phyloP scores from a whole-genome alignment of 2,113 vertebrate species.

The Silurus glanis region DNA sequence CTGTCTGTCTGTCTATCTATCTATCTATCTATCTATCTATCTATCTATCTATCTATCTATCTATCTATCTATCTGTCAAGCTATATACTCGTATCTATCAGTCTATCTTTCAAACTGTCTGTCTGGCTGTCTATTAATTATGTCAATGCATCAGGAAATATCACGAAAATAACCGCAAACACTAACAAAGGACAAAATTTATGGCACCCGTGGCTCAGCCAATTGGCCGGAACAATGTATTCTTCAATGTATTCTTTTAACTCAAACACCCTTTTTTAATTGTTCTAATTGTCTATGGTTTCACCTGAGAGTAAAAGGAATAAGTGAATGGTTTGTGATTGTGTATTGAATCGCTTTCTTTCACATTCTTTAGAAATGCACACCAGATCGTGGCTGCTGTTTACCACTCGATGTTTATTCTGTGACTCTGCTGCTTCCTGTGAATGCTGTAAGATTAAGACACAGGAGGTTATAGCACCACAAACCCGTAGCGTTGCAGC shows the following conservation, averaged over 20 bases:
- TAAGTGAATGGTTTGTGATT: background rate
- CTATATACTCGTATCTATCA: too few species aligned
- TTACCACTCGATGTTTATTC: background rate
- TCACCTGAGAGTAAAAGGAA: background rate
- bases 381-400: background rate
- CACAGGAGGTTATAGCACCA: background rate
- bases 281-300: background rate
- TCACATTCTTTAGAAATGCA: background rate
- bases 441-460: background rate
- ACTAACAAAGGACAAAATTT: background rate
- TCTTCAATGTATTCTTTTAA: too few species aligned
- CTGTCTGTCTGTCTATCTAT: too few species aligned
- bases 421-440: background rate
- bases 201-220: background rate
- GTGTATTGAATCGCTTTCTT: background rate
- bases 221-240: background rate
- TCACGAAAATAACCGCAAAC: slow-evolving; percentile 1
- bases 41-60: too few species aligned
- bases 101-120: too few species aligned
- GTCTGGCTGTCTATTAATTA: too few species aligned
- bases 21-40: too few species aligned
- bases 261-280: too few species aligned
- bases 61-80: too few species aligned
- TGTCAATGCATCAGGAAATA: too few species aligned
- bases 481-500: background rate